These are phyloP conservation scores for Pinctada fucata DNA, from an alignment of 2,888 invertebrate species.

Conservation along the genomic window DNA sequence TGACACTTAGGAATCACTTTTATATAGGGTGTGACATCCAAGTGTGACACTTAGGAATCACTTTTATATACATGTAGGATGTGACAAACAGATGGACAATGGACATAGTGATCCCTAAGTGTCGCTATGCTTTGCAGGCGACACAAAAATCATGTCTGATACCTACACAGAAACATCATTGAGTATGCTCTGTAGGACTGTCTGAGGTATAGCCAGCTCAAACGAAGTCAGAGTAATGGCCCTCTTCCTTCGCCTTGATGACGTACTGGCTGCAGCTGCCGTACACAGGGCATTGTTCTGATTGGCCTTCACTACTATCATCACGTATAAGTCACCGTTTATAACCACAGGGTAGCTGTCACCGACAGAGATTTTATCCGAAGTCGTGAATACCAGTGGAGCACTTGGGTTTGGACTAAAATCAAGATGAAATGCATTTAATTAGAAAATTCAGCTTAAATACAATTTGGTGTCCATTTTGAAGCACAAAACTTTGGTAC, in stretches of 20 bases:
- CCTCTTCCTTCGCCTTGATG: conserved; percentile 10
- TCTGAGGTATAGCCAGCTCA: conserved; percentile 33
- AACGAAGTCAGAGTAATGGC: conserved; percentile 15
- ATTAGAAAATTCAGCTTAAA: background rate
- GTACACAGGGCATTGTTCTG: conserved; percentile 26
- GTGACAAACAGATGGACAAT: too few relatives aligned
- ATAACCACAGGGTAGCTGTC: conserved; percentile 29
- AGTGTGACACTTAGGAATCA: too few relatives aligned
- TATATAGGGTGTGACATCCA: too few relatives aligned
- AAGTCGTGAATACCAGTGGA: conserved; percentile 20
- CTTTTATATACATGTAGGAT: too few relatives aligned
- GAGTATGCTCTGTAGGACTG: conserved; percentile 25
- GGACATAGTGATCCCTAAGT: too few relatives aligned
- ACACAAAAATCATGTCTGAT: too few relatives aligned
- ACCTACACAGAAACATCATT: conserved; percentile 22
- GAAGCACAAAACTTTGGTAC: background rate
- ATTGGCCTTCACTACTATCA: conserved; percentile 32
- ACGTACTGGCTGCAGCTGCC: conserved; percentile 9
- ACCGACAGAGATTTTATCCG: conserved; percentile 20
- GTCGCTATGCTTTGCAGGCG: too few relatives aligned
- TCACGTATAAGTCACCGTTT: background rate
- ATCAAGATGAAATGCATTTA: background rate
- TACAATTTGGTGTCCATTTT: too few relatives aligned
- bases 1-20: too few relatives aligned
- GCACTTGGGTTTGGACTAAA: conserved; percentile 31